phyloP scores from a whole-genome alignment of 2,113 vertebrate genomes.

The Myotis yumanensis region DNA sequence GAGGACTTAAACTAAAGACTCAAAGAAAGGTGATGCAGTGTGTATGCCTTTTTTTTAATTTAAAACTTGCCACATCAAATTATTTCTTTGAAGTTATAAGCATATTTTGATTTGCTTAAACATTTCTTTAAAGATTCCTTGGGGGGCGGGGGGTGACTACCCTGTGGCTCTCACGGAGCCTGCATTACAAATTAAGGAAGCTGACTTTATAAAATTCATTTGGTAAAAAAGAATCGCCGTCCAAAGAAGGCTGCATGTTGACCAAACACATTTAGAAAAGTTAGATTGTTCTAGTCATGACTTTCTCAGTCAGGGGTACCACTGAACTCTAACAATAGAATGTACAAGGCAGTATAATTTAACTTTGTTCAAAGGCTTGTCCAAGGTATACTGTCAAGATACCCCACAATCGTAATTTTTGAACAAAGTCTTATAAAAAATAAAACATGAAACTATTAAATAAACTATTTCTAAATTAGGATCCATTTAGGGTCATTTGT shows the following conservation, averaged over 20 bases:
- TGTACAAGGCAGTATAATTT: conserved; percentile 71
- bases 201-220: conserved; percentile 77
- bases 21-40: conserved; percentile 80
- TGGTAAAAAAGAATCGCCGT: conserved; percentile 79
- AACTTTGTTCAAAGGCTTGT: conserved; percentile 71
- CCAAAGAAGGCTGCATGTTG: conserved; percentile 77
- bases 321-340: conserved; percentile 78
- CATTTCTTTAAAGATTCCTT: conserved; percentile 78
- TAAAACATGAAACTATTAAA: conserved; percentile 55
- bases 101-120: conserved; percentile 83
- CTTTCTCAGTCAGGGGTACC: conserved; percentile 78
- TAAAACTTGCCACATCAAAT: conserved; percentile 84
- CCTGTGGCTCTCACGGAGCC: conserved; percentile 75
- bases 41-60: conserved; percentile 61
- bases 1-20: conserved; percentile 85
- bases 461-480: conserved; percentile 59
- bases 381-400: conserved; percentile 60
- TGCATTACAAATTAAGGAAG: conserved; percentile 79
- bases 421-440: conserved; percentile 52
- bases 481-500: conserved; percentile 55
- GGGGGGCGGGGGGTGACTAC: conserved; percentile 55
- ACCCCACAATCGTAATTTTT: conserved; percentile 46
- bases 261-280: conserved; percentile 78
- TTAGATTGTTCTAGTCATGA: conserved; percentile 69
- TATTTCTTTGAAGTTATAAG: conserved; percentile 83